Percentiles rank a stretch among this genome's conserved stretches.
These are phyloP conservation scores for Clivina fossor DNA, from an alignment of 2,888 invertebrate genomes.

Conservation along the genomic window DNA sequence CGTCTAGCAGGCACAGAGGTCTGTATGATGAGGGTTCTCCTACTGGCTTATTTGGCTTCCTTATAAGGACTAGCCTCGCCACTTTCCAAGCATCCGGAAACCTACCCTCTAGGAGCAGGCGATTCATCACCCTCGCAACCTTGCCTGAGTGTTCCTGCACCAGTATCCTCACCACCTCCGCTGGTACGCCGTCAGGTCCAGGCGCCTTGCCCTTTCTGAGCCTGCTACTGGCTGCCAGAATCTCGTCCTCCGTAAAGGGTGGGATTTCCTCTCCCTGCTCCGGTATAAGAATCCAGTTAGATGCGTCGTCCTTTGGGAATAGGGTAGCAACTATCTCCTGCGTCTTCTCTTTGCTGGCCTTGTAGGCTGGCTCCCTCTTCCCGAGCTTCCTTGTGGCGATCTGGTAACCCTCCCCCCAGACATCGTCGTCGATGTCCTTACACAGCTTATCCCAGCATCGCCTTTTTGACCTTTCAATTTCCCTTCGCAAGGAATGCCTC, in stretches of 20 bases:
- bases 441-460: constrained; percentile 22
- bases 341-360: background rate
- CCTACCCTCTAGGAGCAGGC: constrained; percentile 14
- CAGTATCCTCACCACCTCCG: constrained; percentile 37
- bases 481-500: background rate
- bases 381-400: constrained; percentile 14
- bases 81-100: constrained; percentile 39
- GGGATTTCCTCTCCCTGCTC: background rate
- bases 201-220: constrained; percentile 38
- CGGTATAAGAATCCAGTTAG: constrained; percentile 6
- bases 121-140: constrained; percentile 28
- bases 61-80: constrained; percentile 36
- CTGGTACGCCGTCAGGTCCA: constrained; percentile 39
- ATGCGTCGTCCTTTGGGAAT: constrained; percentile 4
- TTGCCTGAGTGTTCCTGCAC: constrained; percentile 25
- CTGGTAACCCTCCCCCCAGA: constrained; percentile 29
- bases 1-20: constrained; percentile 35
- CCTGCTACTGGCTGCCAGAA: constrained; percentile 24
- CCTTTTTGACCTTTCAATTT: constrained; percentile 12
- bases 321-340: constrained; percentile 1
- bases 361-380: background rate
- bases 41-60: constrained; percentile 12
- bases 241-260: constrained; percentile 35
- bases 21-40: constrained; percentile 18
- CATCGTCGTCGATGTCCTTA: constrained; percentile 25